Percentiles rank a stretch among this genome's conserved stretches.
These are phyloP conservation scores for Drosophila setosimentum DNA, from an alignment of 2,888 invertebrate genomes.

Conservation along the genomic window DNA sequence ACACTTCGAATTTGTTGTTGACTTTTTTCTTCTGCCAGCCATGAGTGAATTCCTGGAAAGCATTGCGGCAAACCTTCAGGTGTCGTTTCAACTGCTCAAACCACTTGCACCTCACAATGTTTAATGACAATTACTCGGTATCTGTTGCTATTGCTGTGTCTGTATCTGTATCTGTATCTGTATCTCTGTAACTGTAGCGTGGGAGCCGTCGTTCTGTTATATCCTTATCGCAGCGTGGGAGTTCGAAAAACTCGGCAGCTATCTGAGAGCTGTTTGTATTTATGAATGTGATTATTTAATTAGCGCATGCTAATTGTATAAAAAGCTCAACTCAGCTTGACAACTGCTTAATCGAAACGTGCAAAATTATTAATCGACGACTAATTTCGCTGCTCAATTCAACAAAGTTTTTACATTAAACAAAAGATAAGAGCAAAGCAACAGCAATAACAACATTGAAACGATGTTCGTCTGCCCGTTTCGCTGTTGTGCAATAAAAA, in stretches of 20 bases:
- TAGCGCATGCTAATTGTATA: conserved; percentile 72
- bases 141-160: conserved; percentile 10
- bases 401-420: conserved; percentile 82
- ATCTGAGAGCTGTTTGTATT: conserved; percentile 47
- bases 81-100: conserved; percentile 66
- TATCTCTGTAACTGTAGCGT: conserved; percentile 67
- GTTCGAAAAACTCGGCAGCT: conserved; percentile 21
- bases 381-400: conserved; percentile 72
- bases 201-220: conserved; percentile 60
- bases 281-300: conserved; percentile 71
- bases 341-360: conserved; percentile 56
- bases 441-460: conserved; percentile 28
- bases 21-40: conserved; percentile 55
- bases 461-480: conserved; percentile 41
- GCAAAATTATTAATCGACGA: conserved; percentile 73
- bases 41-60: conserved; percentile 77
- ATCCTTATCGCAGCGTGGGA: conserved; percentile 60
- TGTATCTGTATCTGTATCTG: conserved; percentile 43
- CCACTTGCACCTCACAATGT: conserved; percentile 46
- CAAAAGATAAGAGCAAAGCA: conserved; percentile 59
- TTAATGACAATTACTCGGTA: conserved; percentile 72
- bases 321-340: conserved; percentile 18
- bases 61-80: conserved; percentile 68
- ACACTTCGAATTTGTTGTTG: conserved; percentile 65
- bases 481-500: conserved; percentile 77